Conservation (phyloP, 2,797 vertebrate genomes). For the Gymnocypris eckloni region DNA sequence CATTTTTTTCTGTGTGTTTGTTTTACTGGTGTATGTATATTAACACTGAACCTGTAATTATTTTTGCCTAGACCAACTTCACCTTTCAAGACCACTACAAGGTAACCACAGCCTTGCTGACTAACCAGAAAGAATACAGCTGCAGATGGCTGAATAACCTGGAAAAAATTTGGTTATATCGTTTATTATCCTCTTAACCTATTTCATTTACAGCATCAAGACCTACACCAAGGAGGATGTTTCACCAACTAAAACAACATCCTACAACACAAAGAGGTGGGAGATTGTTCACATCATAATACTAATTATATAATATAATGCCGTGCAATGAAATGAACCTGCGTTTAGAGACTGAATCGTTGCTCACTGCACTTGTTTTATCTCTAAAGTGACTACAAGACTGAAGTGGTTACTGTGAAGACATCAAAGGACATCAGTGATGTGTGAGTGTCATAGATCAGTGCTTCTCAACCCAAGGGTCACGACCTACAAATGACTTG, state of each 20-base stretch:
- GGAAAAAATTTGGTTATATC: not conserved
- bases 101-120: conserved; percentile 49
- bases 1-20: not conserved
- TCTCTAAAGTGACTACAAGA: too few species aligned
- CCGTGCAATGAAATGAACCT: too few species aligned
- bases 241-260: conserved; percentile 61
- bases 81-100: conserved; percentile 58
- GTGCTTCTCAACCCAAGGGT: too few species aligned
- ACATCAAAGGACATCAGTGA: too few species aligned
- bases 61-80: conserved; percentile 46
- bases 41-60: not conserved
- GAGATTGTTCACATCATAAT: too few species aligned
- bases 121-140: too few species aligned
- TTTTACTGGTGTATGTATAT: not conserved
- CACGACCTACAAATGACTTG: too few species aligned
- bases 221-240: conserved; percentile 63
- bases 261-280: conserved; percentile 62
- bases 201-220: conserved; percentile 55
- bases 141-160: conserved; percentile 52
- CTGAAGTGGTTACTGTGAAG: too few species aligned
- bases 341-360: too few species aligned
- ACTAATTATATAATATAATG: too few species aligned
- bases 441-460: too few species aligned
- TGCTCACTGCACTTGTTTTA: too few species aligned
- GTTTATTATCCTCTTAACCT: not conserved